Conservation (phyloP, 2,888 invertebrate genomes). For the Malthinus flaveolus region DNA sequence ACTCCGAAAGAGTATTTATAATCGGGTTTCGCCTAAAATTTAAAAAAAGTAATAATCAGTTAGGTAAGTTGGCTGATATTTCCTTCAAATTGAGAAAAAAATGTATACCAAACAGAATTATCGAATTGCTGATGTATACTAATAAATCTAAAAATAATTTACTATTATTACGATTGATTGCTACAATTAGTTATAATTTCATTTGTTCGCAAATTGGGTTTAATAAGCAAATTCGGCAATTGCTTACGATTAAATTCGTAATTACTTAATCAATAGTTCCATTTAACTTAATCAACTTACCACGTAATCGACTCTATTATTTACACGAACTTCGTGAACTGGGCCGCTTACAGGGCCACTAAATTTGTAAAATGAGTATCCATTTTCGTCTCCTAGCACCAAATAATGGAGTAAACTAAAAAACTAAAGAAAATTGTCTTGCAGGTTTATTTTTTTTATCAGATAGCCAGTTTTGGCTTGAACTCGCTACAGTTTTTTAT, state of each 20-base stretch:
- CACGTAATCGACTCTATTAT: constrained; percentile 67
- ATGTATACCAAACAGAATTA: neutral
- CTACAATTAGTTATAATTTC: neutral
- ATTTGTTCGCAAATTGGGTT: neutral
- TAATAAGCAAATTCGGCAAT: neutral
- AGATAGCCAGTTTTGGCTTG: too few relatives aligned
- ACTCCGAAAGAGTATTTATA: constrained; percentile 78
- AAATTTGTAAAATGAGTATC: constrained; percentile 73
- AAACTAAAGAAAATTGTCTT: neutral
- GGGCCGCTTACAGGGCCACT: constrained; percentile 75
- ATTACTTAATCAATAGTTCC: neutral
- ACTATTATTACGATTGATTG: neutral
- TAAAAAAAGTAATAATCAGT: neutral
- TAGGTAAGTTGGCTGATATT: neutral
- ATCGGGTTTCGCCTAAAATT: constrained; percentile 69
- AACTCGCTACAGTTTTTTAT: too few relatives aligned
- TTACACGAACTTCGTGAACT: constrained; percentile 61
- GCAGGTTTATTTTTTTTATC: too few relatives aligned
- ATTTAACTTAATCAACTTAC: constrained; percentile 50
- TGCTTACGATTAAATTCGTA: neutral
- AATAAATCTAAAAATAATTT: neutral
- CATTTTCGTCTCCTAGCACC: neutral
- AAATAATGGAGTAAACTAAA: neutral
- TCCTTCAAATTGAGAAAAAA: too few relatives aligned
- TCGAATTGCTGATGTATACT: neutral